A percentile compares a stretch with the other conserved stretches of the same genome.
Evolutionary conservation across 2,888 invertebrate genomes (phyloP).

Genomic region (Agonopterix heracliana): DNA sequence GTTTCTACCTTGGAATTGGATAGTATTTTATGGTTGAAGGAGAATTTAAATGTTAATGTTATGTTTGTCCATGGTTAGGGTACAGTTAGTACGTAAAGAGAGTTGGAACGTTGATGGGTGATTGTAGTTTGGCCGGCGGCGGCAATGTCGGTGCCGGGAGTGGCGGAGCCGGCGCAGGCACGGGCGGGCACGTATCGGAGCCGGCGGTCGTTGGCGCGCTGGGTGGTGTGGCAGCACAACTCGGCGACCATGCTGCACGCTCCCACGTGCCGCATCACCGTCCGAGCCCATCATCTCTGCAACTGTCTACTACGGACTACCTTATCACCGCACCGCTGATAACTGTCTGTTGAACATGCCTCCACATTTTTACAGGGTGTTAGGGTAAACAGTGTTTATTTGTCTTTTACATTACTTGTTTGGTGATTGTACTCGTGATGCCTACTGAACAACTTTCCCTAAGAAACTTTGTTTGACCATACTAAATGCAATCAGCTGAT

Average conservation of each 20-base stretch:
- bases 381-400: no score
- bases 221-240: slow-evolving; percentile 41
- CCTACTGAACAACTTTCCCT: no score
- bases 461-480: no score
- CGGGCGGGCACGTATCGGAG: not conserved
- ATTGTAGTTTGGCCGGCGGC: slow-evolving; percentile 36
- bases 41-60: not conserved
- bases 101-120: slow-evolving; percentile 26
- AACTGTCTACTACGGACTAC: slow-evolving; percentile 39
- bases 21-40: slow-evolving; percentile 4
- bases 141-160: slow-evolving; percentile 16
- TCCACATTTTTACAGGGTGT: no score
- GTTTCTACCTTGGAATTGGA: slow-evolving; percentile 4
- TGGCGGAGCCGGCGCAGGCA: slow-evolving; percentile 24
- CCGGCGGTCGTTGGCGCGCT: slow-evolving; percentile 33
- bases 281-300: slow-evolving; percentile 41
- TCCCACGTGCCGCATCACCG: slow-evolving; percentile 49
- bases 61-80: no score
- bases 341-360: no score
- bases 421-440: no score
- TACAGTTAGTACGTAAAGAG: no score
- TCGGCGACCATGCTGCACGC: slow-evolving; percentile 43
- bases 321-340: no score
- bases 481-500: no score
- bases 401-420: no score